These are phyloP conservation scores for Cephus nigrinus DNA, from an alignment of 2,888 invertebrate species.

Conservation along the genomic window DNA sequence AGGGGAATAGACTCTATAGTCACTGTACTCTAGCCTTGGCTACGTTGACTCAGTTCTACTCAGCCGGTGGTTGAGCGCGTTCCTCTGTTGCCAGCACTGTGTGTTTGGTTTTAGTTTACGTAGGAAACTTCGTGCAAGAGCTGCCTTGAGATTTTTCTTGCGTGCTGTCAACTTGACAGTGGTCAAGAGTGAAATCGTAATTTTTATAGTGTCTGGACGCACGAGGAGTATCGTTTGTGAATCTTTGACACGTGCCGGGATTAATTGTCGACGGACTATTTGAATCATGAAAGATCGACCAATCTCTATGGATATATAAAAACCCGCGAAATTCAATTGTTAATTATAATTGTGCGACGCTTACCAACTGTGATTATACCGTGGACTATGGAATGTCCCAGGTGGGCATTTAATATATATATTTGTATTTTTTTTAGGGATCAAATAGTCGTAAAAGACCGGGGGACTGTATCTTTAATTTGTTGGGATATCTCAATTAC, in stretches of 20 bases:
- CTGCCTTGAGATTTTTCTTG: not conserved
- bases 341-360: not conserved
- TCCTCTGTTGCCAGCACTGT: slow-evolving; percentile 20
- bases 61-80: slow-evolving; percentile 32
- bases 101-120: slow-evolving; percentile 23
- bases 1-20: not conserved
- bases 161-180: not conserved
- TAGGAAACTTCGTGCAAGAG: slow-evolving; percentile 7
- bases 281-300: not conserved
- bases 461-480: not conserved
- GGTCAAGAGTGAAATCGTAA: not conserved
- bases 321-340: not conserved
- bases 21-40: slow-evolving; percentile 3
- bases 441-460: not conserved
- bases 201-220: not conserved
- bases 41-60: slow-evolving; percentile 13
- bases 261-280: not conserved
- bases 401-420: not conserved
- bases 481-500: not conserved
- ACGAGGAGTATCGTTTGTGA: not conserved
- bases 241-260: not conserved
- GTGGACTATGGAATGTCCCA: not conserved
- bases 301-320: not conserved
- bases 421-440: not conserved
- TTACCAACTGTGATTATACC: not conserved